Evolutionary conservation across 1,140 invertebrate genomes (phyloP), one percentile per base, ranked within the genome.

Genomic region (Phenacoccus solenopsis): DNA sequence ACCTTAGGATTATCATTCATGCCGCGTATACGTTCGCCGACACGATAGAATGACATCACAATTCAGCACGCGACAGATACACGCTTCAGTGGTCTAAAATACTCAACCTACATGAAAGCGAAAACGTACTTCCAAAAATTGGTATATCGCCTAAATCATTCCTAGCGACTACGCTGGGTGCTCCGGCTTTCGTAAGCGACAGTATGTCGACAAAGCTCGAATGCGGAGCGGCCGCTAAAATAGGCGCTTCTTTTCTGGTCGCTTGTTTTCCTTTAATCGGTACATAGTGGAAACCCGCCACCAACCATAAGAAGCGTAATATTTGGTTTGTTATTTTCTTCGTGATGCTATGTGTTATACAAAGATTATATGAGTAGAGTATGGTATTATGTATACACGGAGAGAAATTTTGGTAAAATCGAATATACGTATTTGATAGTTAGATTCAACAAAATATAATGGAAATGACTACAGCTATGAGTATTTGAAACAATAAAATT

Each of bases 161-260:
- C 78, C 93, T 95, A 70, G 91, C 90, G 73, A 96, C 92, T 77
- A 94, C 88, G 76, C 89, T 90, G 2, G 92, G 91, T 24, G 88
- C 88, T 27, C 88, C 87, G 71, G 93, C 83, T 73, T 87, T 85
- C 72, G 92, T 86, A 71, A 92, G 87, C 72, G 88, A 84, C 72
- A 96, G 84, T 69, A 90, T 88, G 80, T 96, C 94, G 80, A 93
- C 90, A 84, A 90, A 94, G 70, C 89, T 88, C 22, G 93, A 96
- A 79, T 96, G 94, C 7, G 94, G 93, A 21, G 91, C 91, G 64
- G 93, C 84, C n/a, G 87, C 88, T 70, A 96, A 80, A 72, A 97
- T 87, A 1, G 92, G 90, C 0, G 93, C 93, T 73, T 92, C 88
- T 72, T 85, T 82, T 16, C 83, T 73, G 1, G 82, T 77, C 20